phyloP scores from a whole-genome alignment of 1,140 invertebrate genomes.

The Diabrotica virgifera region DNA sequence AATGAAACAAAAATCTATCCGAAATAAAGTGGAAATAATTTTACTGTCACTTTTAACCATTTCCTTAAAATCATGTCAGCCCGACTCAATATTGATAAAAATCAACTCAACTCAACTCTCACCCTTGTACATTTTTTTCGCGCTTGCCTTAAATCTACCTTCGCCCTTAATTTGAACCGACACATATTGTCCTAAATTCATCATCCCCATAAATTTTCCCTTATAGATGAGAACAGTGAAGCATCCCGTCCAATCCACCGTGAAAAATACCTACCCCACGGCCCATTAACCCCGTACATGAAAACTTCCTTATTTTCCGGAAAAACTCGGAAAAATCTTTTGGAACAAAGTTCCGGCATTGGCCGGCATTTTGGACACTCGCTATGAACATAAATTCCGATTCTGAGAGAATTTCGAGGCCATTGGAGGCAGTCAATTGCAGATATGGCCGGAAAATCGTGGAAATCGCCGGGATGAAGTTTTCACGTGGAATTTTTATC shows the following conservation, averaged over 20 bases:
- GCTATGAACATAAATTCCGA: slow-evolving; percentile 8
- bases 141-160: not conserved
- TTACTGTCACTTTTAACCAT: too few species aligned
- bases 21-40: too few species aligned
- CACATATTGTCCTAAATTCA: slow-evolving; percentile 2
- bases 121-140: too few species aligned
- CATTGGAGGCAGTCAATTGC: slow-evolving; percentile 5
- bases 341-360: slow-evolving; percentile 7
- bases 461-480: not conserved
- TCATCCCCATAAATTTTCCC: not conserved
- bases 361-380: slow-evolving; percentile 13
- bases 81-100: too few species aligned
- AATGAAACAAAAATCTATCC: too few species aligned
- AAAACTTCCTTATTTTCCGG: slow-evolving; percentile 5
- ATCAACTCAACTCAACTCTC: too few species aligned
- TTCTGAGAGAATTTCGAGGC: not conserved
- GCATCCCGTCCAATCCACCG: slow-evolving; percentile 7
- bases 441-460: slow-evolving; percentile 5
- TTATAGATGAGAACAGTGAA: slow-evolving; percentile 4
- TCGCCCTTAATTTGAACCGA: not conserved
- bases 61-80: too few species aligned
- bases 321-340: slow-evolving; percentile 10
- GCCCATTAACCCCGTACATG: slow-evolving; percentile 1
- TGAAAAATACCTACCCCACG: slow-evolving; percentile 12
- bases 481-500: slow-evolving; percentile 5